These are phyloP conservation scores for Troides aeacus DNA, from an alignment of 2,888 invertebrate species.

Conservation along the genomic window DNA sequence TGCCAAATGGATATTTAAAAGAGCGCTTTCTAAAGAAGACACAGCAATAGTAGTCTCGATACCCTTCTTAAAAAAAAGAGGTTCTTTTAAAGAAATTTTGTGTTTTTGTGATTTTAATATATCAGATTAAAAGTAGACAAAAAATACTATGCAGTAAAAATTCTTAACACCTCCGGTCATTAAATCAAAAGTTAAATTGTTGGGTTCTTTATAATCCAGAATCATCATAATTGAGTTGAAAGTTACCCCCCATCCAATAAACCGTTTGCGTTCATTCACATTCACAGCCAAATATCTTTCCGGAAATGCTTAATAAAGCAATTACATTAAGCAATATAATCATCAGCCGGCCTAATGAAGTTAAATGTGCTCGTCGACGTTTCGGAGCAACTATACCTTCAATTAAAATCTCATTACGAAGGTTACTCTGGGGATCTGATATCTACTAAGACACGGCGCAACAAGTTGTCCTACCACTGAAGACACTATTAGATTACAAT, in stretches of 20 bases:
- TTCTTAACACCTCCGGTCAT: background rate
- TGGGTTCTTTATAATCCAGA: conserved; percentile 6
- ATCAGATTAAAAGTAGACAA: background rate
- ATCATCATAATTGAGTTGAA: conserved; percentile 19
- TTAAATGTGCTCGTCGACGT: conserved; percentile 65
- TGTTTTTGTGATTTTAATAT: too few relatives aligned
- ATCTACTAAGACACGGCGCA: conserved; percentile 33
- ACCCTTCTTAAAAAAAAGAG: too few relatives aligned
- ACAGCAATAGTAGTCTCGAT: too few relatives aligned
- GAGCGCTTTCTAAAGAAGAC: too few relatives aligned
- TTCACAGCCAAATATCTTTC: conserved; percentile 22
- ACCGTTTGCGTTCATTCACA: conserved; percentile 1
- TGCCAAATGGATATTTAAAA: too few relatives aligned
- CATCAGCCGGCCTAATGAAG: conserved; percentile 62
- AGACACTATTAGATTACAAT: background rate
- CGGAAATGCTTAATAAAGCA: conserved; percentile 57
- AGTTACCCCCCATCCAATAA: conserved; percentile 4
- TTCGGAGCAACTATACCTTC: conserved; percentile 61
- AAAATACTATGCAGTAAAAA: background rate
- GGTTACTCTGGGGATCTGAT: conserved; percentile 45
- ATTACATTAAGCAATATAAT: conserved; percentile 74
- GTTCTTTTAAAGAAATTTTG: too few relatives aligned
- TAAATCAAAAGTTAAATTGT: background rate
- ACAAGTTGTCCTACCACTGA: conserved; percentile 25
- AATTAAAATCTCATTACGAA: conserved; percentile 77